These are phyloP conservation scores for Mormoops blainvillei DNA, from an alignment of 2,113 vertebrate species.

Conservation along the genomic window DNA sequence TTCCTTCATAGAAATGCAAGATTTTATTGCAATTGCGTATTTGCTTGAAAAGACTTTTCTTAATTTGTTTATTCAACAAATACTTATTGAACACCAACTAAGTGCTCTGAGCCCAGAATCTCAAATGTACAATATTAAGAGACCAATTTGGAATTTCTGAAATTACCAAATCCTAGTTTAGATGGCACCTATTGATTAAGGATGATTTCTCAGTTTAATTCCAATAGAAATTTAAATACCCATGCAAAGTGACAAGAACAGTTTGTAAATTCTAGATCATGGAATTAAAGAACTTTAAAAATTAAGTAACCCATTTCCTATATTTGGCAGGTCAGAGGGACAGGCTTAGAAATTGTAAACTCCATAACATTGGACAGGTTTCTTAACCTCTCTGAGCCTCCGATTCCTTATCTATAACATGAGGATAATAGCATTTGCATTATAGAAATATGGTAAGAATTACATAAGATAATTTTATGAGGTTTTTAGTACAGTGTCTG, in stretches of 20 bases:
- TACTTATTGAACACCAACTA: not conserved
- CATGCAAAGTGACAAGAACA: not conserved
- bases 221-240: not conserved
- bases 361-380: not conserved
- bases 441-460: not conserved
- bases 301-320: not conserved
- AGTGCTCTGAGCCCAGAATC: not conserved
- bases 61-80: slow-evolving; percentile 13
- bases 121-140: not conserved
- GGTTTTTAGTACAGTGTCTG: not conserved
- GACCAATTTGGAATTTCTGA: not conserved
- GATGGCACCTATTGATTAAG: not conserved
- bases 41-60: slow-evolving; percentile 15
- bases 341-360: not conserved
- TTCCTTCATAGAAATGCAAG: slow-evolving; percentile 1
- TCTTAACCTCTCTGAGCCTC: not conserved
- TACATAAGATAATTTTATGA: not conserved
- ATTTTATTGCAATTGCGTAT: not conserved
- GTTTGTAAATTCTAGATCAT: not conserved
- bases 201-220: not conserved
- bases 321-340: not conserved
- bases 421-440: not conserved
- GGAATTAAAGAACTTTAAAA: not conserved
- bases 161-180: not conserved
- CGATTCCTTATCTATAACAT: not conserved